Percentiles rank a stretch among this genome's conserved stretches.
These are phyloP conservation scores for Cheilinus undulatus DNA, from an alignment of 2,113 vertebrate genomes.

Conservation along the genomic window DNA sequence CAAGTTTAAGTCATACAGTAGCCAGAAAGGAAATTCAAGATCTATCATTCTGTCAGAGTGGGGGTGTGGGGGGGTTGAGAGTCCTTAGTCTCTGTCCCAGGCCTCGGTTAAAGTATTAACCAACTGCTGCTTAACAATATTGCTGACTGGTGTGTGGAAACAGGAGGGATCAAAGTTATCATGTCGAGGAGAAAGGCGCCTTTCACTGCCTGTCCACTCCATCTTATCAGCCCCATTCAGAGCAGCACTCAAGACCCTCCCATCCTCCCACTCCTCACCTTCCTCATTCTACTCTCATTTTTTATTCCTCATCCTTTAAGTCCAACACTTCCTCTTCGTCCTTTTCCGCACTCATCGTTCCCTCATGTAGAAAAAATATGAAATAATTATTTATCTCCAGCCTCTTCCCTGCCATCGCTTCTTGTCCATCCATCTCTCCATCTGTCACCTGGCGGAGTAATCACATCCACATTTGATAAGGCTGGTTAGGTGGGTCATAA, in stretches of 20 bases:
- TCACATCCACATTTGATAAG: constrained; percentile 82
- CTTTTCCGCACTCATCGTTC: constrained; percentile 43
- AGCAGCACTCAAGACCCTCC: constrained; percentile 72
- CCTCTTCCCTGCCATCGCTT: constrained; percentile 20
- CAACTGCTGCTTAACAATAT: constrained; percentile 83
- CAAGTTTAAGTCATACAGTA: not conserved
- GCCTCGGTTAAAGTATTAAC: constrained; percentile 83
- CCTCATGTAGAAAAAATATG: constrained; percentile 24
- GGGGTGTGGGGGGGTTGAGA: not conserved
- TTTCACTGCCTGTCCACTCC: constrained; percentile 85
- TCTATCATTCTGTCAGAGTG: not conserved
- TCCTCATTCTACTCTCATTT: constrained; percentile 73
- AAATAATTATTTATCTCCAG: constrained; percentile 54
- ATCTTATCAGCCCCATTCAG: constrained; percentile 81
- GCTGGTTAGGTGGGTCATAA: constrained; percentile 81
- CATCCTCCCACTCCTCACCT: constrained; percentile 80
- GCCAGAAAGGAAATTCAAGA: not conserved
- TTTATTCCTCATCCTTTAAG: constrained; percentile 65
- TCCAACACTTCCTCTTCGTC: constrained; percentile 45
- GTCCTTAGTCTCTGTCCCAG: constrained; percentile 35
- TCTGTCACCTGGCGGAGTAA: constrained; percentile 72
- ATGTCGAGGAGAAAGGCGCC: constrained; percentile 82
- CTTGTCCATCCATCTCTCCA: constrained; percentile 65
- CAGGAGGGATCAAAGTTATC: constrained; percentile 86
- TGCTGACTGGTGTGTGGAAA: constrained; percentile 85